These are phyloP conservation scores for Archips crataeganus DNA, from an alignment of 2,888 invertebrate genomes.

Conservation along the genomic window DNA sequence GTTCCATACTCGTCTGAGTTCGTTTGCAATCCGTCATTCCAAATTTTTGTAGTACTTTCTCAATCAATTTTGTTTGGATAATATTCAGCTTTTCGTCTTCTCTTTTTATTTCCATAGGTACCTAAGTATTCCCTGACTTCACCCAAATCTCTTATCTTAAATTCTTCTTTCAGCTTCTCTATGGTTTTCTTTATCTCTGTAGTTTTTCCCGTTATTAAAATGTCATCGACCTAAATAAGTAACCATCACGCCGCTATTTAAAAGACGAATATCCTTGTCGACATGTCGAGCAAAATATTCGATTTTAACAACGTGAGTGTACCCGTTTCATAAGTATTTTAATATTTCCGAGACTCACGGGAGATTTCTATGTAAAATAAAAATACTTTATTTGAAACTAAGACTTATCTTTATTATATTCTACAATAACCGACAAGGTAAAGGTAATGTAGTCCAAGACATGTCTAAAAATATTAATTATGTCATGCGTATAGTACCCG, in stretches of 20 bases:
- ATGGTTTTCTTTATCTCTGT: background rate
- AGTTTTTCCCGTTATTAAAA: conserved; percentile 23
- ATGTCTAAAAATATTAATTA: too few relatives aligned
- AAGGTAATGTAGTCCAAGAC: too few relatives aligned
- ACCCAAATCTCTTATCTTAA: conserved; percentile 2
- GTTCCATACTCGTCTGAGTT: background rate
- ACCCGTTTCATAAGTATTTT: too few relatives aligned
- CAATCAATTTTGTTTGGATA: background rate
- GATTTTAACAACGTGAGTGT: too few relatives aligned
- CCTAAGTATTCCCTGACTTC: background rate
- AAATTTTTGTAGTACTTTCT: background rate
- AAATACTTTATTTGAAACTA: too few relatives aligned
- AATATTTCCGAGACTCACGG: too few relatives aligned
- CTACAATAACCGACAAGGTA: too few relatives aligned
- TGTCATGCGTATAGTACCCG: too few relatives aligned
- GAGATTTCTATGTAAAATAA: too few relatives aligned
- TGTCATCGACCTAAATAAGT: conserved; percentile 37
- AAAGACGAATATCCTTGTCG: too few relatives aligned
- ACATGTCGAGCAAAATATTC: too few relatives aligned
- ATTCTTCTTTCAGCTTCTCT: background rate
- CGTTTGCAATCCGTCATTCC: background rate
- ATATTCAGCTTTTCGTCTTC: background rate
- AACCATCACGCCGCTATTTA: background rate
- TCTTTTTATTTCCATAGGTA: background rate
- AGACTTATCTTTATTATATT: too few relatives aligned